These are phyloP conservation scores for Callyntrura sp. DNA, from an alignment of 2,888 invertebrate genomes.

Conservation along the genomic window DNA sequence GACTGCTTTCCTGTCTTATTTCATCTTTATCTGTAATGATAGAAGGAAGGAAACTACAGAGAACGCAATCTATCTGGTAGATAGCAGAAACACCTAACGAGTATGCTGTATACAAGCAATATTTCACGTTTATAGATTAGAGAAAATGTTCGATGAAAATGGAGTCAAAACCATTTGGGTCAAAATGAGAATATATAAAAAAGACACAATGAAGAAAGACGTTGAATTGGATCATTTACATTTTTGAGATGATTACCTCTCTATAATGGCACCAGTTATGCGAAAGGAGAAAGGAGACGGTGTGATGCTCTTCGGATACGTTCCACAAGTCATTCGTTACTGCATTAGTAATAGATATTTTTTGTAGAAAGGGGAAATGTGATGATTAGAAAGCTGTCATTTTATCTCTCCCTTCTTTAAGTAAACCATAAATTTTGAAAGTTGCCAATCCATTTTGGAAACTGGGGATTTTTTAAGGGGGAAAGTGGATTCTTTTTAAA, in stretches of 20 bases:
- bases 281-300: not conserved
- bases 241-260: conserved; percentile 5
- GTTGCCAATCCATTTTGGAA: not conserved
- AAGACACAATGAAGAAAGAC: conserved; percentile 8
- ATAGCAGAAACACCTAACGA: not conserved
- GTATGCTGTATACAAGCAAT: conserved; percentile 11
- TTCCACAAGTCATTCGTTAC: too few species aligned
- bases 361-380: not conserved
- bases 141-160: conserved; percentile 4
- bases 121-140: not conserved
- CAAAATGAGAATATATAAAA: conserved; percentile 34
- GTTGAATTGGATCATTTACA: conserved; percentile 39
- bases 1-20: conserved; percentile 32
- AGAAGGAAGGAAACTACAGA: conserved; percentile 38
- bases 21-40: conserved; percentile 50
- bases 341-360: not conserved
- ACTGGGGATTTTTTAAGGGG: not conserved
- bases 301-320: not conserved
- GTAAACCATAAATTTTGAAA: not conserved
- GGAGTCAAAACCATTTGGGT: conserved; percentile 50
- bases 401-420: not conserved
- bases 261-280: not conserved
- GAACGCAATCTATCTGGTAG: too few species aligned
- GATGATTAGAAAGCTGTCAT: not conserved
- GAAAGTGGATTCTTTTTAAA: too few species aligned